phyloP scores from a whole-genome alignment of 2,113 vertebrate species.

The Podarcis raffonei region DNA sequence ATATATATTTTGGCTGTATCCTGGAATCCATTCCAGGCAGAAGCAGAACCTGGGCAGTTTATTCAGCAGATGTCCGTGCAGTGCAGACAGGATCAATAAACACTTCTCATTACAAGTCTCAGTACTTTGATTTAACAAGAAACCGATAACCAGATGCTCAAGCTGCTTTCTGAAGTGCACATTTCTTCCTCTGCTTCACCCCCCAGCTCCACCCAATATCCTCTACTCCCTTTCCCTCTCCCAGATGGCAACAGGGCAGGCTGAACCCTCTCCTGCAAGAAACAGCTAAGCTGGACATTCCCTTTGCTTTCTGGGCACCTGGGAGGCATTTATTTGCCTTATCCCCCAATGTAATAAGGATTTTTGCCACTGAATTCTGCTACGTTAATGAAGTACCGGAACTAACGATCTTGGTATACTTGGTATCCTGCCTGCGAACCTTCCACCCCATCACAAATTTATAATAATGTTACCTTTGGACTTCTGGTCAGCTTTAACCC shows the following conservation, averaged over 20 bases:
- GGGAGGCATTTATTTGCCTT: too few species aligned
- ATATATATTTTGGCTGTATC: neutral
- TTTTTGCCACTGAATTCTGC: too few species aligned
- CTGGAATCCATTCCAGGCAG: neutral
- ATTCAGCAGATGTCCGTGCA: neutral
- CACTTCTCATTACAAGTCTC: conserved; percentile 20
- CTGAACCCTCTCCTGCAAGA: neutral
- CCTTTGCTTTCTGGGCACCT: neutral
- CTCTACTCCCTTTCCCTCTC: neutral
- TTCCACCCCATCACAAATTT: too few species aligned
- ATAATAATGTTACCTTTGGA: too few species aligned
- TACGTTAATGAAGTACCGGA: neutral
- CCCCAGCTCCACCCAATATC: neutral
- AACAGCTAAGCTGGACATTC: neutral
- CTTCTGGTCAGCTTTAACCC: too few species aligned
- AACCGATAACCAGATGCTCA: neutral
- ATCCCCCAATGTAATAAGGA: neutral
- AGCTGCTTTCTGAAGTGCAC: neutral
- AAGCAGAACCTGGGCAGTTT: neutral
- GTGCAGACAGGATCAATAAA: conserved; percentile 17
- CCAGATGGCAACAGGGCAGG: neutral
- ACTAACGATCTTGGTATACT: neutral
- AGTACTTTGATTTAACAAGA: conserved; percentile 12
- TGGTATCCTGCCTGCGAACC: too few species aligned
- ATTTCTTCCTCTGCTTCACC: neutral